phyloP scores from a whole-genome alignment of 2,113 vertebrate species.

The Zosterops japonicus region DNA sequence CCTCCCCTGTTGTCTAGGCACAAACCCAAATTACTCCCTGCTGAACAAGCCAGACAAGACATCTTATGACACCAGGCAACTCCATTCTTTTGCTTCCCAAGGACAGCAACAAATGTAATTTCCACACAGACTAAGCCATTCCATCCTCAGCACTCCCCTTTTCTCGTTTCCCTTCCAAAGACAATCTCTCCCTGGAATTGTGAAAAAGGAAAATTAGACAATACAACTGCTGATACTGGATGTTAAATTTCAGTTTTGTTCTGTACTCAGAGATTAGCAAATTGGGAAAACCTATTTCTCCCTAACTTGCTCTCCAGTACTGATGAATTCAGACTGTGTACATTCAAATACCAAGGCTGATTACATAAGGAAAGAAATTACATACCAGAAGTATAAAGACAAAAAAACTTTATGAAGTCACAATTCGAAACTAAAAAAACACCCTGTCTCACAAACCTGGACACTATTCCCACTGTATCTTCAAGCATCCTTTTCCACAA shows the following conservation, averaged over 20 bases:
- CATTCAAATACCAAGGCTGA: not conserved
- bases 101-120: not conserved
- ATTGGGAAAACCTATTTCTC: not conserved
- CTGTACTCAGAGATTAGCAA: slow-evolving; percentile 11
- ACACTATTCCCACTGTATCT: not conserved
- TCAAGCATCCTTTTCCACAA: not conserved
- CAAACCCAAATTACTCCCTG: not conserved
- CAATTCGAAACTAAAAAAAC: not conserved
- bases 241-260: not conserved
- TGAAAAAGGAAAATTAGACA: not conserved
- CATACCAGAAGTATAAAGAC: not conserved
- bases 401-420: not conserved
- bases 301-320: not conserved
- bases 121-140: not conserved
- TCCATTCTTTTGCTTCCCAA: not conserved
- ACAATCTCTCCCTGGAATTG: not conserved
- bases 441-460: not conserved
- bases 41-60: not conserved
- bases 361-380: not conserved
- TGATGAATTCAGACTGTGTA: not conserved
- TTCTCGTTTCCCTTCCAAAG: not conserved
- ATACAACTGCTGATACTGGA: not conserved
- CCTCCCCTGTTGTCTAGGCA: not conserved
- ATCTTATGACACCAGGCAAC: not conserved
- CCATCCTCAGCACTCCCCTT: not conserved